Evolutionary conservation across 2,888 invertebrate genomes (phyloP), one percentile per base, ranked within the genome.

Genomic region (Emesis castigata): DNA sequence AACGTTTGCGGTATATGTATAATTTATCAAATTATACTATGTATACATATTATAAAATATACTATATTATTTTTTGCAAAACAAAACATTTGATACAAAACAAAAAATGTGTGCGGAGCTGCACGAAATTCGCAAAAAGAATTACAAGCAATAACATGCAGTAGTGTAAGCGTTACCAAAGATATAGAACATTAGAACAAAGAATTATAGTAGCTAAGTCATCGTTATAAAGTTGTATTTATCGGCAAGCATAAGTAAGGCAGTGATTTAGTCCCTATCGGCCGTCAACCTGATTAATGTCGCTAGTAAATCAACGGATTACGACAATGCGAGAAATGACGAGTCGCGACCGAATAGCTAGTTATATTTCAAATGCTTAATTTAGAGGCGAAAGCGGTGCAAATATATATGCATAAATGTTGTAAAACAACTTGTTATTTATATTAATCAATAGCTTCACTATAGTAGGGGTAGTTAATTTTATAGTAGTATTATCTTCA

Each of bases 281-380:
- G 93, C 94, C 94, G 95, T 94, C 94, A 93, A 93, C 92, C 95
- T 95, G 95, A 95, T 95, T 94, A 95, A 95, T 95, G 95, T 92
- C 91, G 93, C 93, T 93, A 94, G 94, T 95, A 95, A 95, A 95
- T 95, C 95, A 95, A 93, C 93, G 95, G 95, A 95, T 95, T 95
- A 95, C 95, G 94, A 95, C 95, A 95, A 95, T 95, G 94, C 94
- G 94, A 94, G 95, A 94, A 95, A 95, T 95, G 95, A 95, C 95
- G 95, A 95, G 94, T 93, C 94, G 94, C 92, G 94, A 91, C 93
- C 91, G 93, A 93, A 92, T 93, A 93, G 93, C 92, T 91, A 90
- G 91, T 92, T 90, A 91, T 91, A 91, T 91, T 90, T 81, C 82
- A 80, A 75, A 87, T 90, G 87, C 82, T 16, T 71, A 89, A 90